Evolutionary conservation across 2,888 invertebrate genomes (phyloP).

Genomic region (Aphelenchoides bicaudatus): DNA sequence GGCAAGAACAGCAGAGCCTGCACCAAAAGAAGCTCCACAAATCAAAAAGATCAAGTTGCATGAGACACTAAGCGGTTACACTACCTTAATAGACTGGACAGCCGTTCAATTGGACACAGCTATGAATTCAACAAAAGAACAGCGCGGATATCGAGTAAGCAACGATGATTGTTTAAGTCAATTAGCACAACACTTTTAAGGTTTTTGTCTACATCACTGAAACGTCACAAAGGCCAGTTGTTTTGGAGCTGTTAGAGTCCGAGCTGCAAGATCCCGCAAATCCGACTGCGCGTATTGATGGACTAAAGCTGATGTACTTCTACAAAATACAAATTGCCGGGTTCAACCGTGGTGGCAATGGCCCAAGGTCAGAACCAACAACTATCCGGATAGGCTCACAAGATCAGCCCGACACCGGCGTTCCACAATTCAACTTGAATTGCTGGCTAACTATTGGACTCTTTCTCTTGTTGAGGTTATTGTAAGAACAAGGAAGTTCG

Average conservation of each 20-base stretch:
- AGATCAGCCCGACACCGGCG: conserved; percentile 18
- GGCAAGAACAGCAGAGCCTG: conserved; percentile 40
- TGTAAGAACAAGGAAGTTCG: background rate
- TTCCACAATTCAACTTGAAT: background rate
- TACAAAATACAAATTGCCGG: conserved; percentile 53
- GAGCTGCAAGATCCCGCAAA: conserved; percentile 39
- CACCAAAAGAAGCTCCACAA: conserved; percentile 38
- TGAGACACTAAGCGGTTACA: conserved; percentile 33
- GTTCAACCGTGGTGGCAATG: conserved; percentile 53
- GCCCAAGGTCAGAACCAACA: conserved; percentile 41
- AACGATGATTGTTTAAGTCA: conserved; percentile 11
- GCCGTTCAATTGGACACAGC: conserved; percentile 29
- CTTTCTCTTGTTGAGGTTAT: conserved; percentile 6
- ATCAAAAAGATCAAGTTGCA: conserved; percentile 41
- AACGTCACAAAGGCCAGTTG: conserved; percentile 36
- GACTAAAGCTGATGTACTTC: conserved; percentile 50
- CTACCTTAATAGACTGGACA: conserved; percentile 51
- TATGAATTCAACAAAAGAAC: conserved; percentile 30
- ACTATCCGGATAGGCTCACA: conserved; percentile 44
- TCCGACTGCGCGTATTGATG: conserved; percentile 53
- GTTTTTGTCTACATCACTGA: too few relatives aligned
- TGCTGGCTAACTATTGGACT: background rate
- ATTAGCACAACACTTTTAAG: too few relatives aligned
- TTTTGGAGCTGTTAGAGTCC: conserved; percentile 41
- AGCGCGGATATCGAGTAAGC: conserved; percentile 38